Base-by-base conservation (phyloP, 2,113 vertebrate species). In the Ceyx melanurus region DNA sequence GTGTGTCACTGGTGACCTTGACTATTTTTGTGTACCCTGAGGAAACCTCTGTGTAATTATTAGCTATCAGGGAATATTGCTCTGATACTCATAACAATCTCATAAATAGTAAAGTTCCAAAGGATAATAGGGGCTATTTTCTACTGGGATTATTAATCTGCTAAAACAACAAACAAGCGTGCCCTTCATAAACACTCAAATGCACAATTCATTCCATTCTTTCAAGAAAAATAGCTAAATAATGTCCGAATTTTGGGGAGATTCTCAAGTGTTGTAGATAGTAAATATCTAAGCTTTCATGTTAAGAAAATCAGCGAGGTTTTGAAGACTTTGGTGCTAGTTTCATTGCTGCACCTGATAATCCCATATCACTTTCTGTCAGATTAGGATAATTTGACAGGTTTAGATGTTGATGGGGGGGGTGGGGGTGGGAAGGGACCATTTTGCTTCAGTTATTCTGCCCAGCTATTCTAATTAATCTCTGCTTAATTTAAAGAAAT, bases 401-500 rank as follows among this genome's bases (percentile, higher is more conserved):
- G 48, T 87, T 95, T 91, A 71, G 67, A 33, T 80, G 42, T 66
- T 96, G 91, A 93, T 67, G 72, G 26, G 1, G 10, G 15, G 60
- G 86, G 91, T 58, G 89, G 33, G 37, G 37, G 37, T 4, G 37
- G 37, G 37, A 37, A 37, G 37, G 91, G 82, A 91, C 51, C 60
- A 80, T 74, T 96, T 91, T 91, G 82, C 85, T 94, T 88, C 91
- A 86, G 67, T 92, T 96, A 57, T 74, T 96, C 87, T 96, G 89
- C 89, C 91, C 89, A 81, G 87, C 91, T 94, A 89, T 95, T 95
- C 94, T 93, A 94, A 95, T 96, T 96, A 95, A 93, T 95, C 87
- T 89, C 85, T 60, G 51, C 82, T 92, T 96, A 91, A 94, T 96
- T 91, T 96, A 92, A 95, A 96, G 84, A 89, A 95, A 96, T 95